phyloP scores from a whole-genome alignment of 2,888 invertebrate genomes.

The Glaucopsyche alexis region DNA sequence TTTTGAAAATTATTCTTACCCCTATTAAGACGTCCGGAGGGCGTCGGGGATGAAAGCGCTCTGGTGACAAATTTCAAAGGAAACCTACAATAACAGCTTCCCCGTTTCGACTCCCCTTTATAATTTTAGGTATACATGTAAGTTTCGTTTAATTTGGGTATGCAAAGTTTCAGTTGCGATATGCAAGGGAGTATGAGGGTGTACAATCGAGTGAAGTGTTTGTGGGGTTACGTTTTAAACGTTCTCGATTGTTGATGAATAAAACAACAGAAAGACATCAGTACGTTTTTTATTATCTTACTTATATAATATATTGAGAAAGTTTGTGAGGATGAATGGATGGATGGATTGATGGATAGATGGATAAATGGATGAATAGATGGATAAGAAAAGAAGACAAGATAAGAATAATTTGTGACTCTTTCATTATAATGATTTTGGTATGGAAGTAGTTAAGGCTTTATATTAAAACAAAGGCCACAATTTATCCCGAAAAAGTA shows the following conservation, averaged over 20 bases:
- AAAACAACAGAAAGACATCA: background rate
- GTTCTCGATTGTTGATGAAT: background rate
- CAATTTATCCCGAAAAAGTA: no score
- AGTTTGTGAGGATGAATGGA: no score
- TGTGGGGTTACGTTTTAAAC: background rate
- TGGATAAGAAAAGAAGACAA: no score
- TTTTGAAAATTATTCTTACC: background rate
- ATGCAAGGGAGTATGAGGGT: background rate
- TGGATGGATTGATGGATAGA: no score
- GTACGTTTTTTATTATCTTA: no score
- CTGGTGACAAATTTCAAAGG: conserved; percentile 14
- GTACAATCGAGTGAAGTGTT: background rate
- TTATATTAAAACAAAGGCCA: no score
- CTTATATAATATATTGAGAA: no score
- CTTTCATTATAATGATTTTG: no score
- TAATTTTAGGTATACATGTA: conserved; percentile 16
- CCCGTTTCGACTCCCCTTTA: background rate
- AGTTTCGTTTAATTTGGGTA: conserved; percentile 1
- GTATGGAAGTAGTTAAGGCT: no score
- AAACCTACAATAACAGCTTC: conserved; percentile 13
- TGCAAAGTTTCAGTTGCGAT: background rate
- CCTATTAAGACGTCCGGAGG: conserved; percentile 19
- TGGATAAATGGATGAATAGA: no score
- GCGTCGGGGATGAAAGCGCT: background rate
- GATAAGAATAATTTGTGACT: no score